Conservation (phyloP, 23 tunicate genomes). For the Clavelina lepadiformis region DNA sequence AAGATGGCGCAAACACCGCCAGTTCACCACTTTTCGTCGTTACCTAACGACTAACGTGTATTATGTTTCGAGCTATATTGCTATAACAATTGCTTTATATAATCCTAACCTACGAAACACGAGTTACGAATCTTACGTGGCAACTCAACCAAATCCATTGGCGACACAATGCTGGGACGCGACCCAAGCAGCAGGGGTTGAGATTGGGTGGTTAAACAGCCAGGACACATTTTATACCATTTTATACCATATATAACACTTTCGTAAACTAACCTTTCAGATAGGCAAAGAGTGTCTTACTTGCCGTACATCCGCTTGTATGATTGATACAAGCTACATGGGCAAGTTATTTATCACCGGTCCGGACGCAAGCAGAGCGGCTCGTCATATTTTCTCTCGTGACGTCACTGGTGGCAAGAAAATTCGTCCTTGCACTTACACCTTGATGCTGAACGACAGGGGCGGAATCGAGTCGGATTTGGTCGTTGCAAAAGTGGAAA, state of each 20-base stretch:
- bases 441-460: conserved; percentile 60
- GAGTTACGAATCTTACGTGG: too few species aligned
- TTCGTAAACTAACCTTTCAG: too few species aligned
- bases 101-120: too few species aligned
- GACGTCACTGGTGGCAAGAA: conserved; percentile 46
- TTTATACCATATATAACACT: too few species aligned
- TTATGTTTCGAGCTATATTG: too few species aligned
- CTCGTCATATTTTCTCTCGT: conserved; percentile 54
- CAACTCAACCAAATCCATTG: too few species aligned
- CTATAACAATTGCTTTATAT: too few species aligned
- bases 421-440: conserved; percentile 54
- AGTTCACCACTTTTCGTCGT: too few species aligned
- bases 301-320: conserved; percentile 53
- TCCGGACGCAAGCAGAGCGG: conserved; percentile 52
- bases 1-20: too few species aligned
- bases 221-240: too few species aligned
- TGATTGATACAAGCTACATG: conserved; percentile 70
- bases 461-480: conserved; percentile 88
- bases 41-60: too few species aligned
- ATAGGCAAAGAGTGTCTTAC: conserved; percentile 58
- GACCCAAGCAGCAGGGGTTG: neutral
- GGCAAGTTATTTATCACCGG: conserved; percentile 80
- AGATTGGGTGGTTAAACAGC: neutral
- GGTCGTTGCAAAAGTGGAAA: conserved; percentile 58
- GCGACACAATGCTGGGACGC: neutral